Evolutionary conservation across 2,888 invertebrate genomes (phyloP), one percentile per base, ranked within the genome.

Genomic region (Adineta ricciae): DNA sequence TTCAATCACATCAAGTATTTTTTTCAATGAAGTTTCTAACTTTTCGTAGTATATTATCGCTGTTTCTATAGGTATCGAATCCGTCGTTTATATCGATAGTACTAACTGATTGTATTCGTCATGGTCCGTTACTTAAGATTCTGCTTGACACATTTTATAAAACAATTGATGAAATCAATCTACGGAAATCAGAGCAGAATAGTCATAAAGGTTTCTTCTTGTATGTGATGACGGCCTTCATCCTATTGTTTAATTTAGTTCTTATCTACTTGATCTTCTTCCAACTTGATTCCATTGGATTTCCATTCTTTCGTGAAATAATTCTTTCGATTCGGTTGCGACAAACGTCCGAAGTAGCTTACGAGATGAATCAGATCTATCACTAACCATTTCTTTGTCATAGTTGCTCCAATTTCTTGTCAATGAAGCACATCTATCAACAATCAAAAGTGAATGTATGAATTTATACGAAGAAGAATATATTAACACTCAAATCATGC

Each of bases 361-460:
- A 46, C 11, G 11, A 46, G 11, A 46, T 46, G 46, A n/a, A 46
- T 46, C 46, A 46, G 11, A 46, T 46, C 46, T 46, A 27, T 32
- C 16, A 3, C 2, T 27, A 4, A 4, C 32, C 27, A 32, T 64
- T 64, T 64, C 4, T 84, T 32, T 52, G 84, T 87, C 87, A 24
- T 88, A 90, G 90, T 90, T 90, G 87, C 86, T 90, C 38, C 88
- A 87, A 72, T 90, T 90, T 86, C 88, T 89, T 84, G 86, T 89
- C 54, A 87, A 89, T 86, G 90, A 90, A 86, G 88, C 88, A 84
- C 88, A 88, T 86, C 83, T 90, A 41, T 84, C 87, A 46, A 89
- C 89, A 0, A 89, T 90, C 86, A 89, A 89, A 86, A 89, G 89
- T 87, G 88, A 88, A 78, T 90, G 90, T 90, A 87, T 87, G 84